Base-by-base conservation (phyloP, 1,140 invertebrate genomes). In the Ceratosolen solmsi region DNA sequence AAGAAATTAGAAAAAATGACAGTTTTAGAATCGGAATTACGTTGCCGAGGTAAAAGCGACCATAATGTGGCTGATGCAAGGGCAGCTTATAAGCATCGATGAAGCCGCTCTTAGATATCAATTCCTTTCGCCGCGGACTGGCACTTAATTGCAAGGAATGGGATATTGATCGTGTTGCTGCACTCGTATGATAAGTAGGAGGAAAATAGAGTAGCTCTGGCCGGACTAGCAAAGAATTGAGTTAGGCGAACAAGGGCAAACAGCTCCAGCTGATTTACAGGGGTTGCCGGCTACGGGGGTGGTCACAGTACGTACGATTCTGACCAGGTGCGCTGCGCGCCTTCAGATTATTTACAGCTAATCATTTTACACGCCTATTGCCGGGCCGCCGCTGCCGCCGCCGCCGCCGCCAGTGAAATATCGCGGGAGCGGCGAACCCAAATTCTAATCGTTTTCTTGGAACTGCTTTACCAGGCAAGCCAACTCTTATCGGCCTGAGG, bases 341-440 rank as follows among this genome's bases (percentile, higher is more conserved):
- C 38, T 41, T 77, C 86, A 87, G 86, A 87, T 87, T 91, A 87
- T 87, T 91, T 91, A 91, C 89, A 88, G 88, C 89, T 90, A 90
- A 91, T 91, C 89, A 91, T 89, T 91, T 91, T 91, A 91, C 89
- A 91, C 89, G 89, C 88, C 88, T 90, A 90, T 91, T 88, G 84
- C 79, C 74, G 71, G 82, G n/a, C n/a, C n/a, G n/a, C n/a, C n/a
- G n/a, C n/a, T n/a, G n/a, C n/a, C n/a, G n/a, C n/a, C n/a, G n/a
- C n/a, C n/a, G n/a, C n/a, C n/a, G n/a, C n/a, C n/a, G n/a, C 84
- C 85, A 78, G 85, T 88, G 88, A 90, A 89, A 88, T 90, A 91
- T 89, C 84, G 87, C 85, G 83, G 83, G 84, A 87, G 84, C 60
- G n/a, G 22, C 60, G 60, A 63, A 8, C 54, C 8, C 41, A 13